Evolutionary conservation across 2,113 vertebrate genomes (phyloP).

Genomic region (Orientallactaga bullata): DNA sequence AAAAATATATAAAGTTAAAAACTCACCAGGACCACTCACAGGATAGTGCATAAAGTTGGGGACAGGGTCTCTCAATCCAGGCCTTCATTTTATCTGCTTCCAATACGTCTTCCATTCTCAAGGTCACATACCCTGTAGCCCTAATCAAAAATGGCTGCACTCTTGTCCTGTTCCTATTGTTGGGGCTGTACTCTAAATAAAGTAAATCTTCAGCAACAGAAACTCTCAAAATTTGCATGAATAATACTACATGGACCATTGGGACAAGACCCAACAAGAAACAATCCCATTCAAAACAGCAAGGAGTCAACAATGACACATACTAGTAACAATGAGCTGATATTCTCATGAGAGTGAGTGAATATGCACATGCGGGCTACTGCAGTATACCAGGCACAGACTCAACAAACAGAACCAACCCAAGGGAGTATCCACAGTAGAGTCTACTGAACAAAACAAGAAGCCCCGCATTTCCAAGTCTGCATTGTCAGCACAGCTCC

Average conservation of each 20-base stretch:
- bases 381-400: not conserved
- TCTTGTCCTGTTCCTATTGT: not conserved
- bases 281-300: not conserved
- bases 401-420: not conserved
- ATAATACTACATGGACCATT: not conserved
- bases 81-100: not conserved
- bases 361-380: not conserved
- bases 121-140: not conserved
- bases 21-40: not conserved
- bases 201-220: not conserved
- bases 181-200: not conserved
- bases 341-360: not conserved
- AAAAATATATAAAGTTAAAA: no score
- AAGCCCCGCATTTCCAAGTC: not conserved
- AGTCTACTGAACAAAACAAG: slow-evolving; percentile 8
- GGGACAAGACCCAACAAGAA: not conserved
- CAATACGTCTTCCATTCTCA: not conserved
- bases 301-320: not conserved
- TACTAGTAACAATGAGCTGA: not conserved
- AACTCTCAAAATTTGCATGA: not conserved
- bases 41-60: not conserved
- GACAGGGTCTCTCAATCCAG: not conserved
- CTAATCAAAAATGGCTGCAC: not conserved
- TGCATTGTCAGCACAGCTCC: slow-evolving; percentile 39
- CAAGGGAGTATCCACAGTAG: not conserved